Evolutionary conservation across 2,888 invertebrate species (phyloP).

Genomic region (Macroteleia sp.): DNA sequence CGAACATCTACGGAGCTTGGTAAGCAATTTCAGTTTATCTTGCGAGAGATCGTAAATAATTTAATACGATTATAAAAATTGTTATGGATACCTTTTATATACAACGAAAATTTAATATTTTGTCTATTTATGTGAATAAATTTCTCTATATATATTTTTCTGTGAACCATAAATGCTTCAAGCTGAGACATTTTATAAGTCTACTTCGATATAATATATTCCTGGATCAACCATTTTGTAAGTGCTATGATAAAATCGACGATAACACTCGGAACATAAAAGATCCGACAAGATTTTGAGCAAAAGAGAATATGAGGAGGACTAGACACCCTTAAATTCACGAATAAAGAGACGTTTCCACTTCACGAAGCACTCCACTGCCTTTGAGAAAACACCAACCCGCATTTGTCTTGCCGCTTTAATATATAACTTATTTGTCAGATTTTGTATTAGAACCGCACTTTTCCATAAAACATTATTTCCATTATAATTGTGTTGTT

Average conservation of each 20-base stretch:
- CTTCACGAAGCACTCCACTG: constrained; percentile 42
- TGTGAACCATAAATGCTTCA: constrained; percentile 10
- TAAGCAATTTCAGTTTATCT: no score
- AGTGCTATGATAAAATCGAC: constrained; percentile 63
- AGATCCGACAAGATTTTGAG: constrained; percentile 55
- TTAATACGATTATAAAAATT: constrained; percentile 11
- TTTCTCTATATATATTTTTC: constrained; percentile 5
- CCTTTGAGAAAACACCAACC: constrained; percentile 54
- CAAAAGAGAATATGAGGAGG: constrained; percentile 56
- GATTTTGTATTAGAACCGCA: constrained; percentile 45
- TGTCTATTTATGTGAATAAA: constrained; percentile 9
- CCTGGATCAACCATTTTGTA: constrained; percentile 59
- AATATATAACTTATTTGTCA: constrained; percentile 58
- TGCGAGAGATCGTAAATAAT: no score
- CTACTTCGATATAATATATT: constrained; percentile 49
- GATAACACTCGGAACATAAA: constrained; percentile 60
- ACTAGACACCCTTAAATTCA: constrained; percentile 59
- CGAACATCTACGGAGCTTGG: no score
- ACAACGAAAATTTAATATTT: constrained; percentile 17
- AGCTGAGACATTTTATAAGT: constrained; percentile 43
- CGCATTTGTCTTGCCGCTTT: constrained; percentile 54
- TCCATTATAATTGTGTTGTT: constrained; percentile 36
- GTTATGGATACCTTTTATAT: background rate
- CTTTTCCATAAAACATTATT: constrained; percentile 49
- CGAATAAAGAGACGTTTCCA: constrained; percentile 64